Evolutionary conservation across 1,140 invertebrate genomes (phyloP).

Genomic region (Cecropterus lyciades): DNA sequence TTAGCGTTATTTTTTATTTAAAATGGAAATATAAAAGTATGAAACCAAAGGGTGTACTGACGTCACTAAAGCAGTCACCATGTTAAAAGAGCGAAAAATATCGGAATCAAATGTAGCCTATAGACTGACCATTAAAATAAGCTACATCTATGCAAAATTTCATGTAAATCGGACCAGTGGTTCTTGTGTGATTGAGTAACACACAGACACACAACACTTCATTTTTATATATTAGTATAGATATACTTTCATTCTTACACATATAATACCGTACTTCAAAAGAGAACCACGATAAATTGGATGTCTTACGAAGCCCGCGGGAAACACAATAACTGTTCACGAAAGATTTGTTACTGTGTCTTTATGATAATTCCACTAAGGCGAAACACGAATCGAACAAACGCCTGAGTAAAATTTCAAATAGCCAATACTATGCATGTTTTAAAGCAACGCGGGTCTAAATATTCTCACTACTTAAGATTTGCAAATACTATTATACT

Average conservation of each 20-base stretch:
- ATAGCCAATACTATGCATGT: conserved; percentile 11
- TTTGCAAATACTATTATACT: neutral
- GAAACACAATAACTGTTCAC: conserved; percentile 32
- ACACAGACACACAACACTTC: too few species aligned
- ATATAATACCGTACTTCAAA: conserved; percentile 11
- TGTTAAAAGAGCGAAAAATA: too few species aligned
- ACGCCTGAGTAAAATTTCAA: conserved; percentile 22
- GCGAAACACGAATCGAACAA: conserved; percentile 24
- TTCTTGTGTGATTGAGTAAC: too few species aligned
- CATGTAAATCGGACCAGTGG: too few species aligned
- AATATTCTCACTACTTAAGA: neutral
- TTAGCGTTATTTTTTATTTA: too few species aligned
- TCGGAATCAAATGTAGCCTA: too few species aligned
- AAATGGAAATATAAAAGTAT: too few species aligned
- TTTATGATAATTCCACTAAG: conserved; percentile 26
- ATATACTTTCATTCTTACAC: neutral
- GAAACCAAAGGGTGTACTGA: too few species aligned
- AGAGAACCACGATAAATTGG: conserved; percentile 31
- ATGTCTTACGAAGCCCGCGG: conserved; percentile 27
- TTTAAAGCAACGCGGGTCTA: neutral
- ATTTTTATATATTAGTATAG: too few species aligned
- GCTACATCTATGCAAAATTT: too few species aligned
- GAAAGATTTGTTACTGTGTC: conserved; percentile 25
- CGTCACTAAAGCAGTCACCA: too few species aligned
- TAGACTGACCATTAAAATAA: too few species aligned